phyloP scores from a whole-genome alignment of 2,113 vertebrate species.

The Phalacrocorax aristotelis region DNA sequence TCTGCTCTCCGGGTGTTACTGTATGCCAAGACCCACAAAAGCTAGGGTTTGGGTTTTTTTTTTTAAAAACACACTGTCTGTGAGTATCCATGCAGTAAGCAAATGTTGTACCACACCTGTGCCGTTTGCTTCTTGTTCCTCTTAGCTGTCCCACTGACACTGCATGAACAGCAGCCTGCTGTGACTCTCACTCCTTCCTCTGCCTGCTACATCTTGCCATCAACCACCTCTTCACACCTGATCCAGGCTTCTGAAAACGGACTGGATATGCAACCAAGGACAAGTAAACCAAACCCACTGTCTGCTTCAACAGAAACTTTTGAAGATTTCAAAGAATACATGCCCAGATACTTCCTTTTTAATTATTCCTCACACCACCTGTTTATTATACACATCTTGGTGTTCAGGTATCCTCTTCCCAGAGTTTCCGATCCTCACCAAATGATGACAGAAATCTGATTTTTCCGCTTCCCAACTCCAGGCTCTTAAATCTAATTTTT shows the following conservation, averaged over 20 bases:
- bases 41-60: no score
- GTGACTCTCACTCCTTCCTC: background rate
- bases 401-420: background rate
- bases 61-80: no score
- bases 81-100: background rate
- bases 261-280: background rate
- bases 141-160: background rate
- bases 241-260: background rate
- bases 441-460: background rate
- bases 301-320: background rate
- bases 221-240: no score
- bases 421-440: background rate
- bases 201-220: background rate
- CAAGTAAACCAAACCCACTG: background rate
- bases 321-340: background rate
- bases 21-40: background rate
- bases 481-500: background rate
- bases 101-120: background rate
- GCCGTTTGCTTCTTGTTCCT: background rate
- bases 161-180: background rate
- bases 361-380: no score
- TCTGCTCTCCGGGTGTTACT: background rate
- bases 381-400: background rate
- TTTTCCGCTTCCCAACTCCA: background rate
- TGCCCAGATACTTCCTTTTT: background rate